These are phyloP conservation scores for Dryomyza anilis DNA, from an alignment of 2,888 invertebrate species.

Conservation along the genomic window DNA sequence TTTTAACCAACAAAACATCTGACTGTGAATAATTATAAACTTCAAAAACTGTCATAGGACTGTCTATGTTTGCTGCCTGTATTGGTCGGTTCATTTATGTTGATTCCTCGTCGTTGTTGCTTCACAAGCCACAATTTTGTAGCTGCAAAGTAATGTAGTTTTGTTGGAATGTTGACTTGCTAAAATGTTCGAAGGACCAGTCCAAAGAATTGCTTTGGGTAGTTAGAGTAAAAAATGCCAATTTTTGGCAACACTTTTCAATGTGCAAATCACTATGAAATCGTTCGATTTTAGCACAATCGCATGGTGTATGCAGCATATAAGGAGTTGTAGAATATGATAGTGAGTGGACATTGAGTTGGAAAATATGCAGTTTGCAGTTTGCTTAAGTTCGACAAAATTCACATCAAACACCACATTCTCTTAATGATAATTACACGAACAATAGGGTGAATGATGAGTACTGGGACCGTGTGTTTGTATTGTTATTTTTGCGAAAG, in stretches of 20 bases:
- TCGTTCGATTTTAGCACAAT: background rate
- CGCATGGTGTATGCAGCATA: background rate
- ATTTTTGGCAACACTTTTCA: constrained; percentile 21
- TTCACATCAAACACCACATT: no score
- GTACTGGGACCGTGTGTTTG: no score
- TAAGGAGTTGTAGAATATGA: background rate
- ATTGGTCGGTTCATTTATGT: background rate
- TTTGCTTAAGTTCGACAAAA: no score
- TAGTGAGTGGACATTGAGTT: background rate
- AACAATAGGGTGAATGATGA: no score
- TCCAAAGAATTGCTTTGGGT: constrained; percentile 16
- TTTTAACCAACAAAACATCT: constrained; percentile 1
- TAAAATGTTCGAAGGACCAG: background rate
- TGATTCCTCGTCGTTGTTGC: background rate
- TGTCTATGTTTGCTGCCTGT: background rate
- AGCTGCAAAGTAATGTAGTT: background rate
- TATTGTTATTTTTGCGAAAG: no score
- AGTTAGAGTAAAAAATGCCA: constrained; percentile 9
- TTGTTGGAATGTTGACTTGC: background rate
- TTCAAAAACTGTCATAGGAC: no score
- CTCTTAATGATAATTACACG: no score
- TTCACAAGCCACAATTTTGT: background rate
- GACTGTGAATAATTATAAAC: no score
- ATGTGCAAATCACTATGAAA: constrained; percentile 19
- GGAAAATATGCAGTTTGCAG: no score